Evolutionary conservation across 2,888 invertebrate species (phyloP), one percentile per base, ranked within the genome.

Genomic region (Hololepta plana): DNA sequence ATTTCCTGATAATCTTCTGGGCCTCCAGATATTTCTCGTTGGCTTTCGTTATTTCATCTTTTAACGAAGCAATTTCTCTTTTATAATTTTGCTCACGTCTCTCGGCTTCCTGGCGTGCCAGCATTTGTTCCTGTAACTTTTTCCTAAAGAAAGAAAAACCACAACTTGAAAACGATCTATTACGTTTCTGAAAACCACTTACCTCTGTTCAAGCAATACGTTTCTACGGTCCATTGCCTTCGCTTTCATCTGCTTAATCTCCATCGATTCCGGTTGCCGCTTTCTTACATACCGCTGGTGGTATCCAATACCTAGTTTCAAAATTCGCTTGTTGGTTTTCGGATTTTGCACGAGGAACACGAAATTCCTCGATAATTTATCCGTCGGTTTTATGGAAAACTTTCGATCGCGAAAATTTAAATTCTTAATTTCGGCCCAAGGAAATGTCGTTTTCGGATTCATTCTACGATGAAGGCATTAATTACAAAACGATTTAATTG

Each of bases 231-330:
- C 90, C 7, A 77, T 59, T 2, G 95, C 95, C 62, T 95, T 95
- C 40, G 93, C 91, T 66, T 95, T 96, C 96, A 98, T 95, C 60
- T 95, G 95, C 57, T 91, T 90, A 32, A 98, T 90, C 63, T 98
- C 96, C 47, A 96, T 93, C 39, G 91, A n/a, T 59, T 98, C 98
- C 12, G 95, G 91, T 60, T 96, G 95, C 50, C 96, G 76, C 39
- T 96, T 67, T 34, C 91, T 72, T 84, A 96, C 93, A 60, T 96
- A 98, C 41, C 98, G 62, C 56, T 95, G 91, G 62, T 98, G 96
- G 63, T 96, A 96, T 42, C 96, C 98, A 87, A 98, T 95, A 51
- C 98, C 96, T 35, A 98, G 67, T 36, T 93, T 93, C 40, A 98
- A 62, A 53, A 98, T 96, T 41, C 91, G 74, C 60, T 98, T 98